A percentile compares a stretch with the other conserved stretches of the same genome.
Evolutionary conservation across 2,797 vertebrate genomes (phyloP).

Genomic region (Malacoraja senta): DNA sequence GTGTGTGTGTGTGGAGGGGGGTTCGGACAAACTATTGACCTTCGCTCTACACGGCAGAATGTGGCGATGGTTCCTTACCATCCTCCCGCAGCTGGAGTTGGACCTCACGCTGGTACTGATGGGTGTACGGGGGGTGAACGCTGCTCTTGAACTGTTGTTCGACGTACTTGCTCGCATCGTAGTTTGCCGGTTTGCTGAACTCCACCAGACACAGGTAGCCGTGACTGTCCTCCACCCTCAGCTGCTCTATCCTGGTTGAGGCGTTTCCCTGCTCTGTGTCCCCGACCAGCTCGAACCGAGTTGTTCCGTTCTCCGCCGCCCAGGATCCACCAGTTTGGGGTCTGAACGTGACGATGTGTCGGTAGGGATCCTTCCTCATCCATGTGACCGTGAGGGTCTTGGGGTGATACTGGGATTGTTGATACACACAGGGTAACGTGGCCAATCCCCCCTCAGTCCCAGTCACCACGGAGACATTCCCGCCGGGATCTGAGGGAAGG

Average conservation of each 20-base stretch:
- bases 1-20: too few relatives aligned
- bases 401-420: too few relatives aligned
- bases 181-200: fast-evolving
- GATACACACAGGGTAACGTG: conserved; percentile 6
- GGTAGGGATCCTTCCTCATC: conserved; percentile 11
- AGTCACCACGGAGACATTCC: background rate
- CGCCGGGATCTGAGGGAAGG: background rate
- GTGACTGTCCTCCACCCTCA: background rate
- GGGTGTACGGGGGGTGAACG: too few relatives aligned
- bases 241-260: background rate
- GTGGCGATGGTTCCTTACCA: background rate
- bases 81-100: background rate
- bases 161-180: too few relatives aligned
- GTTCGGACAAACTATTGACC: background rate
- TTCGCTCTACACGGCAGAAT: background rate
- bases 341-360: background rate
- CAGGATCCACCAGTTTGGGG: background rate
- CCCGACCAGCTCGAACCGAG: background rate
- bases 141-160: fast-evolving
- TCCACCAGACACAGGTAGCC: background rate
- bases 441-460: background rate
- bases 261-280: background rate
- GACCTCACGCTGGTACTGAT: background rate
- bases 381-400: background rate
- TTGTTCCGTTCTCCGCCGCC: background rate